Evolutionary conservation across 2,888 invertebrate species (phyloP), one percentile per base, ranked within the genome.

Genomic region (Drosophila nr. fundita): DNA sequence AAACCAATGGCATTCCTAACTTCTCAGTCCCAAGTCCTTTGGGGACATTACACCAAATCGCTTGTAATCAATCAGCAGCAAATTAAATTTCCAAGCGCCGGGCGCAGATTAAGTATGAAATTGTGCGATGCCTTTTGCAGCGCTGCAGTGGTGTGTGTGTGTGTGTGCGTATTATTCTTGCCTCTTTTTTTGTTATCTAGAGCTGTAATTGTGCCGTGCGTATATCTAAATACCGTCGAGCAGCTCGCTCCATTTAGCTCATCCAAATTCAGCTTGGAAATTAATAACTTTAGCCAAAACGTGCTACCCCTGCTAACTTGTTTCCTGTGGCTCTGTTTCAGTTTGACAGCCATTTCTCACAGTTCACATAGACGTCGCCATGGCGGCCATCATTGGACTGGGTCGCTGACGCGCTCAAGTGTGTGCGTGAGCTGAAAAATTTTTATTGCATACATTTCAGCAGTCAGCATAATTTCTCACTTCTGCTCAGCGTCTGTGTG

Each of bases 391-490:
- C 70, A 73, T 73, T 53, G 67, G 55, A 24, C 38, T 32, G 57
- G 29, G 61, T 55, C 59, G 36, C 64, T 32, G 69, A 55, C 58
- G 42, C 57, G 40, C 53, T 53, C 55, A 66, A 66, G 72, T 54
- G 83, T 78, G 84, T 80, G 85, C 80, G 80, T 81, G 77, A 83
- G 83, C 80, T 86, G 87, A 90, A 89, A 87, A 89, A 90, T 89
- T 88, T 89, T 91, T 90, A 89, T 89, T 89, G 89, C 89, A 90
- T 89, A 90, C 89, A 83, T 89, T 91, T 84, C 59, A 83, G 80
- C 87, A 82, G 84, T 80, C 80, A 81, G 79, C 84, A 88, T 86
- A 86, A 90, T 88, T 88, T 89, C 90, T 90, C 89, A 91, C 87
- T 89, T 89, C 76, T 78, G 84, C 70, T 21, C 10, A 40, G 57